Evolutionary conservation across 2,797 vertebrate genomes (phyloP), one percentile per base, ranked within the genome.

Genomic region (Botia almorhae): DNA sequence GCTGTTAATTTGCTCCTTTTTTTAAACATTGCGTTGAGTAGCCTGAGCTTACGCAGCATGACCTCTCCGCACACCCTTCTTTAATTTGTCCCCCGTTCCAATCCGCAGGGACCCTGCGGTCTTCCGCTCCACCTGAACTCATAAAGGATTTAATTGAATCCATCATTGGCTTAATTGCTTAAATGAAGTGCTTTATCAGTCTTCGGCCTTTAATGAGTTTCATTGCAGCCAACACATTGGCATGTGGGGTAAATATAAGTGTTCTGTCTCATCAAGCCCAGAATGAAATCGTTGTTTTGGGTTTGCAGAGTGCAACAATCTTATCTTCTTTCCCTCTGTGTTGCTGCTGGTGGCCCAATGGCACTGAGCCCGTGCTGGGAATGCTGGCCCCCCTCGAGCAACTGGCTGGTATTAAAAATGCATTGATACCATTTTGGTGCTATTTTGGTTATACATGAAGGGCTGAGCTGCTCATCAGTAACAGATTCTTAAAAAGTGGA

Each of bases 111-210:
- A 84, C 87, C 89, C 85, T 53, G 3, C 39, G 82, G 87, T 87
- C 85, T 19, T 87, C 81, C 71, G 36, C 76, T 84, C 56, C 81
- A 23, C 46, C 89, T 88, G 87, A 87, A 87, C 89, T 91, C 87
- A 89, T 90, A 90, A 90, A 84, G 63, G 82, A 84, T 68, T 80
- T 92, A 91, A 93, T 90, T 91, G 86, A 93, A 92, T 91, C 90
- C 81, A 83, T 89, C 88, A 90, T 91, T 86, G 88, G 77, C 85
- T 88, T 91, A 91, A 93, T 93, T 92, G 89, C 88, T 83, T 89
- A 90, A 93, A 93, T 93, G 88, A 93, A 93, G 91, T 87, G 88
- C 87, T 71, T 53, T 51, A 23, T 50, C 51, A 48, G 76, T 76
- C 56, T 78, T 73, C 61, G 16, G 65, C 73, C 88, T 90, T 89